These are phyloP conservation scores for Eptatretus atami DNA, from an alignment of 2,797 vertebrate species.

Conservation along the genomic window DNA sequence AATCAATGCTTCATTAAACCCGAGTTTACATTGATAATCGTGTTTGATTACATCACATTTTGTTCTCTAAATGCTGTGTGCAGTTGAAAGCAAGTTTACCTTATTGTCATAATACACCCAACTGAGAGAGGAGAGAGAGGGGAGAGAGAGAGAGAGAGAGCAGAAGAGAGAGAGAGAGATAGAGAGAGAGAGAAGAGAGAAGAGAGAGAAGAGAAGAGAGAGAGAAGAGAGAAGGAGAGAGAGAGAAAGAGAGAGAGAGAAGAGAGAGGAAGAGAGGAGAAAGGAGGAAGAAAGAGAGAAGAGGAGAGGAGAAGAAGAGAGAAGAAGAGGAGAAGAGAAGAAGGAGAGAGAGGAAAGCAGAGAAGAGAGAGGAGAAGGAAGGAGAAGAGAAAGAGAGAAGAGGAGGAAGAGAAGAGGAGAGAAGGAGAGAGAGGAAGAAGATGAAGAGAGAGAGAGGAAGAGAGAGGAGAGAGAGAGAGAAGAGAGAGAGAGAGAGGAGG, in stretches of 20 bases:
- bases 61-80: no score
- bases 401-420: no score
- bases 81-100: no score
- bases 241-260: not conserved
- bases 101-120: no score
- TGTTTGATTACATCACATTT: no score
- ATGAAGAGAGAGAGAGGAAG: not conserved
- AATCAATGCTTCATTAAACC: no score
- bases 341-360: not conserved
- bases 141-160: not conserved
- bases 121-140: not conserved
- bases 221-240: no score
- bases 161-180: not conserved
- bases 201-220: no score
- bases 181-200: not conserved
- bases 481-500: not conserved
- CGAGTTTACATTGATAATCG: no score
- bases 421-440: no score
- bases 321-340: no score
- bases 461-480: not conserved
- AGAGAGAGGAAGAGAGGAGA: not conserved
- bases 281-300: not conserved
- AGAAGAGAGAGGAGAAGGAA: not conserved
- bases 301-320: no score
- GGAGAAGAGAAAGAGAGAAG: not conserved